Evolutionary conservation across 2,888 invertebrate species (phyloP), one percentile per base, ranked within the genome.

Genomic region (Phalangium opilio): DNA sequence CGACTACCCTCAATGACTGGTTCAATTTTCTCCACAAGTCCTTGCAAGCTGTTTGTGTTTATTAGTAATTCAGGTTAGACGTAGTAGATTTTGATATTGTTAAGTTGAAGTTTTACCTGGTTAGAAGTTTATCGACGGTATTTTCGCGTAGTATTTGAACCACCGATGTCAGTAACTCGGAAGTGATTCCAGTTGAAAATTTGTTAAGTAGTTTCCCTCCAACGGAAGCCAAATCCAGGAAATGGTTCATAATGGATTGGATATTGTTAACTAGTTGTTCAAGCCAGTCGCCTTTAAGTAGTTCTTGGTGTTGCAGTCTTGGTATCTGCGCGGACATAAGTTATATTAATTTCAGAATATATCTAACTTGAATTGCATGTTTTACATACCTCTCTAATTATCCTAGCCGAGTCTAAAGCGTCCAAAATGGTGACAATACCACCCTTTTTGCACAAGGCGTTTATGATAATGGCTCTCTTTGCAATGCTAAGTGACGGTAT

Each of bases 1-100:
- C 44, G 41, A 35, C 50, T 50, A 3, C 47, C 53, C 12, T 42
- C 20, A 12, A 50, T 49, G 2, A 51, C 47, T n/a, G 50, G 49
- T 12, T 50, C 45, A 38, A 53, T n/a, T 7, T 19, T 19, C 8
- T 41, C 18, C 20, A 41, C 20, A 14, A 45, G 8, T 20, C 14
- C 18, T 17, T 8, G 17, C 5, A 45, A 21, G 18, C 38, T 38
- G 15, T 34, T 34, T 34, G n/a, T 34, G 34, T n/a, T n/a, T n/a
- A 34, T 11, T 34, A 12, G 34, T 34, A 12, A 12, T 34, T 34
- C 11, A n/a, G 11, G n/a, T 34, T 12, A 34, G n/a, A n/a, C 1
- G n/a, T 34, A n/a, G n/a, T n/a, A n/a, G n/a, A n/a, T n/a, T n/a
- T n/a, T n/a, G n/a, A n/a, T n/a, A n/a, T n/a, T n/a, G n/a, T n/a